Conservation (phyloP, 2,888 invertebrate species). For the Diaprepes abbreviatus region DNA sequence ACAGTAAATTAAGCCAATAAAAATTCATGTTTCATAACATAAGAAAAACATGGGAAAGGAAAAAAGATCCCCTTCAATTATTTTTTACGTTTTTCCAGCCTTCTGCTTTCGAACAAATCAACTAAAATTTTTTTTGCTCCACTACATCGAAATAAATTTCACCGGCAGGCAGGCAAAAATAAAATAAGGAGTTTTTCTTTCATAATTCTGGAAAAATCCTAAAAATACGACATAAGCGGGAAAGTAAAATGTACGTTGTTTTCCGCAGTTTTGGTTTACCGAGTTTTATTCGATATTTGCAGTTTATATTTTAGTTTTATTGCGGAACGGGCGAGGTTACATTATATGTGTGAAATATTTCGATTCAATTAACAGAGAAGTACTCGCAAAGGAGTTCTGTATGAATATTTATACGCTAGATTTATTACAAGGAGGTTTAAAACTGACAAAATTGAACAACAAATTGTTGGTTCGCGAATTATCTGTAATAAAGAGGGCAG, state of each 20-base stretch:
- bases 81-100: slow-evolving; percentile 1
- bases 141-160: slow-evolving; percentile 4
- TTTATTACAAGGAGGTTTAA: too few relatives aligned
- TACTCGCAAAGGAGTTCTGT: too few relatives aligned
- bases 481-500: too few relatives aligned
- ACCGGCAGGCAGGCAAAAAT: not conserved
- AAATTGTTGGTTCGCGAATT: too few relatives aligned
- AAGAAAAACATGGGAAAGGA: not conserved
- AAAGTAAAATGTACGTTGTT: not conserved
- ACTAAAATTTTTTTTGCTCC: not conserved
- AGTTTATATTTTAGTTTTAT: slow-evolving; percentile 7
- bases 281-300: slow-evolving; percentile 2
- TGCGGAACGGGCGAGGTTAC: too few relatives aligned
- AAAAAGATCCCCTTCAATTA: not conserved
- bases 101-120: slow-evolving; percentile 5
- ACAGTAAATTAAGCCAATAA: too few relatives aligned
- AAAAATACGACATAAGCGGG: not conserved
- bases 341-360: too few relatives aligned
- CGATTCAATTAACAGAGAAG: too few relatives aligned
- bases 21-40: too few relatives aligned
- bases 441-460: too few relatives aligned
- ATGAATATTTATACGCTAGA: too few relatives aligned
- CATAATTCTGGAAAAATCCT: slow-evolving; percentile 4
- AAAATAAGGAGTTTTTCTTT: slow-evolving; percentile 7
- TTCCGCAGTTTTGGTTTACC: slow-evolving; percentile 2